Percentiles rank a stretch among this genome's conserved stretches.
These are phyloP conservation scores for Puma concolor DNA, from an alignment of 2,113 vertebrate genomes.

Conservation along the genomic window DNA sequence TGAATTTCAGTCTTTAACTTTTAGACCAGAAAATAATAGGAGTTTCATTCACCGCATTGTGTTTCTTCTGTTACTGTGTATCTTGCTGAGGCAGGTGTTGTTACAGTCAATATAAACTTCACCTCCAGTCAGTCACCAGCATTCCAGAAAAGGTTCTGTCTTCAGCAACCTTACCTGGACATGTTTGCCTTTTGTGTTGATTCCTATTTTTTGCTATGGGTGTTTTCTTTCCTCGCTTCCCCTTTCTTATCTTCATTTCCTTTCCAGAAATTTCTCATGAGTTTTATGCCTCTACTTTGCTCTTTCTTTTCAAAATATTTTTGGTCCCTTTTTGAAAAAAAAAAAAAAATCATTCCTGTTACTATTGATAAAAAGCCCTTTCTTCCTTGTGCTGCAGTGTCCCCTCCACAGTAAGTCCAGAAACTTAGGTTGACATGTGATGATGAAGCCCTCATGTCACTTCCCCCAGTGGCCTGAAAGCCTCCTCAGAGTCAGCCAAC, in stretches of 20 bases:
- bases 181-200: constrained; percentile 31
- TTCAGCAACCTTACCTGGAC: background rate
- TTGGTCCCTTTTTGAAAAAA: background rate
- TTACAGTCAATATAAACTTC: rapidly evolving
- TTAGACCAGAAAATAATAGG: background rate
- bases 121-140: background rate
- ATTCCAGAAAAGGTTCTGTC: background rate
- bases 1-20: constrained; percentile 29
- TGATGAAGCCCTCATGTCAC: background rate
- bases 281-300: background rate
- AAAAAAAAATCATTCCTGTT: background rate
- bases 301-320: background rate
- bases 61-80: background rate
- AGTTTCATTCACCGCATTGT: background rate
- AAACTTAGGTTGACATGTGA: background rate
- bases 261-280: background rate
- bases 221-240: constrained; percentile 41
- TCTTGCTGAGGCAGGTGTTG: background rate
- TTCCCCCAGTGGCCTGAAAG: background rate
- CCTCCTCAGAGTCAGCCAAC: background rate
- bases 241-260: background rate
- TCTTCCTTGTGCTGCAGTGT: background rate
- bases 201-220: background rate
- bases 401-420: background rate
- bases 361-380: background rate